Percentiles rank a stretch among this genome's conserved stretches.
Evolutionary conservation across 2,797 vertebrate genomes (phyloP).

Genomic region (Chloroceryle inda): DNA sequence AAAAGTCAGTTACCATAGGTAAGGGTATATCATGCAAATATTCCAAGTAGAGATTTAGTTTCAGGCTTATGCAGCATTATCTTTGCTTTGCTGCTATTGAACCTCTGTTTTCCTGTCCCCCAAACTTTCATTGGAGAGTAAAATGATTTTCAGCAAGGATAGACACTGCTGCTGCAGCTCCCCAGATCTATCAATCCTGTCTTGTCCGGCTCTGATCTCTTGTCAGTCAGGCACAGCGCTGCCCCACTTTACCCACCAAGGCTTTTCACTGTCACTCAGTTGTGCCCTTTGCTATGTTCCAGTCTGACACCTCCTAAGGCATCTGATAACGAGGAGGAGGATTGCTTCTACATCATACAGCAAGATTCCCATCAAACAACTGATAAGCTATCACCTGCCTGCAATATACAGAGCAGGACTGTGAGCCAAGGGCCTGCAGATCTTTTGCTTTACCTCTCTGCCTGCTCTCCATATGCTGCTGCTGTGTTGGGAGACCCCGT

Average conservation of each 20-base stretch:
- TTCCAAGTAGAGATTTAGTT: background rate
- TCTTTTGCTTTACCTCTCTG: background rate
- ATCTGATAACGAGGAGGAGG: background rate
- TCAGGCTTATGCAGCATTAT: background rate
- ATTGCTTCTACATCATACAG: background rate
- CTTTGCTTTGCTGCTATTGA: background rate
- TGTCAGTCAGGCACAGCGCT: background rate
- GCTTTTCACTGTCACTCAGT: background rate
- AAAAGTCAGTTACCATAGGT: rapidly evolving
- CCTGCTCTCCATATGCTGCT: rapidly evolving
- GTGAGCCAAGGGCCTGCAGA: background rate
- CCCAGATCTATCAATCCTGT: background rate
- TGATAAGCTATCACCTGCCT: background rate
- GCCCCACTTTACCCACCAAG: background rate
- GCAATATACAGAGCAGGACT: background rate
- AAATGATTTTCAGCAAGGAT: background rate
- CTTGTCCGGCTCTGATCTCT: background rate
- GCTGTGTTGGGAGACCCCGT: background rate
- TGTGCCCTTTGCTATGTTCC: background rate
- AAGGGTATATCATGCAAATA: background rate
- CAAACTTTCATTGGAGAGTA: background rate
- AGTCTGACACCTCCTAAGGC: background rate
- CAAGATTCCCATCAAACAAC: background rate
- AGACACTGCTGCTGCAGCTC: background rate
- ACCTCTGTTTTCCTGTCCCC: background rate